Conservation (phyloP, 1,140 invertebrate genomes). For the Musca vetustissima region DNA sequence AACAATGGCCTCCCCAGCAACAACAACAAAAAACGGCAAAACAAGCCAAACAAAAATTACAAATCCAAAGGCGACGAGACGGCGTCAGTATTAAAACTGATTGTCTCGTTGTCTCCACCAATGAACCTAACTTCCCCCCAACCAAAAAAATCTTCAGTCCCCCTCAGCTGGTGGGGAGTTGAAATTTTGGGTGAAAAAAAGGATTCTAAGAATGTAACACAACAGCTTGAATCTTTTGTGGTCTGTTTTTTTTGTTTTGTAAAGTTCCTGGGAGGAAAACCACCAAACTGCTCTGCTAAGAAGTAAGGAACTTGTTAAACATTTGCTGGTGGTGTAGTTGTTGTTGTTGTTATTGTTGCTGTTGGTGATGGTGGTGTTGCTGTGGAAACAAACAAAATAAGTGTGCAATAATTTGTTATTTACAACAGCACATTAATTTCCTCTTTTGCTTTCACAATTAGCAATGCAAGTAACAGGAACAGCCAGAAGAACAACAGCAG, state of each 20-base stretch:
- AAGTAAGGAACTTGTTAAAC: constrained; percentile 21
- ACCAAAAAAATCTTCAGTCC: no score
- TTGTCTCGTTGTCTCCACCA: constrained; percentile 16
- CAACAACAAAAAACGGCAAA: no score
- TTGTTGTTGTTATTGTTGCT: neutral
- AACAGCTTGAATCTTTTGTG: neutral
- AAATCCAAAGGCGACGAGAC: constrained; percentile 18
- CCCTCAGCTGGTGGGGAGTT: no score
- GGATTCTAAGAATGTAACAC: constrained; percentile 23
- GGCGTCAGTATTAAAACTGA: constrained; percentile 24
- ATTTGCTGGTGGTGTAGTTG: neutral
- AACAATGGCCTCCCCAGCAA: no score
- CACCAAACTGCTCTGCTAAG: no score
- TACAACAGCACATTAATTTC: constrained; percentile 24
- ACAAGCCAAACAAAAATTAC: no score
- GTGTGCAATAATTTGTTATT: constrained; percentile 24
- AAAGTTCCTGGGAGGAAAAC: no score
- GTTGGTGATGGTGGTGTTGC: neutral
- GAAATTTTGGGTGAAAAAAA: constrained; percentile 6
- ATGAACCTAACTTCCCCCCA: neutral
- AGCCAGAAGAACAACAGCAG: neutral
- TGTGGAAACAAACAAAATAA: constrained; percentile 23
- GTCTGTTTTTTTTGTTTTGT: no score
- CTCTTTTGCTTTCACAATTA: constrained; percentile 22
- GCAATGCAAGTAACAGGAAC: constrained; percentile 16